phyloP scores from a whole-genome alignment of 2,888 invertebrate genomes.

The Machimus atricapillus region DNA sequence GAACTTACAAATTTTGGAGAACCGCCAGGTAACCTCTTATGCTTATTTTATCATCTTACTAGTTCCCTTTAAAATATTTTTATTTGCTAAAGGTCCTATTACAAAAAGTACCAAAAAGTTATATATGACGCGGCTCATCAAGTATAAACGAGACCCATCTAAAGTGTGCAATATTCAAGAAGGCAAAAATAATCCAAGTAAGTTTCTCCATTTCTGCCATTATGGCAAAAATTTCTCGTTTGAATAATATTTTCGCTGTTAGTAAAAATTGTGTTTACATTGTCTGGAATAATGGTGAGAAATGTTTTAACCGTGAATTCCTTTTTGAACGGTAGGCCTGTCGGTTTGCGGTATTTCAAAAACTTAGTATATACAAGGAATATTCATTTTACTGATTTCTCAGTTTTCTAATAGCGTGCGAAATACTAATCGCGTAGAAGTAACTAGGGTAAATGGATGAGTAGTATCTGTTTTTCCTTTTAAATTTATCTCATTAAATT shows the following conservation, averaged over 20 bases:
- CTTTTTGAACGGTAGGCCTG: neutral
- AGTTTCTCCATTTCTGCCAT: slow-evolving; percentile 20
- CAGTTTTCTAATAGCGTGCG: no score
- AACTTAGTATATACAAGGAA: neutral
- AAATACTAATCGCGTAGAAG: no score
- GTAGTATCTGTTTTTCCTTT: no score
- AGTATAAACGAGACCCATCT: slow-evolving; percentile 63
- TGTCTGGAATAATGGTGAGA: neutral
- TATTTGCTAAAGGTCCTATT: slow-evolving; percentile 72
- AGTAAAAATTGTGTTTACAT: slow-evolving; percentile 22
- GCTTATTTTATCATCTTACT: neutral
- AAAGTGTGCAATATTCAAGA: neutral
- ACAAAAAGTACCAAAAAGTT: slow-evolving; percentile 76
- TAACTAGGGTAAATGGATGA: no score
- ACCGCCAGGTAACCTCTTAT: slow-evolving; percentile 62
- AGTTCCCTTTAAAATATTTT: neutral
- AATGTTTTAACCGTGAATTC: neutral
- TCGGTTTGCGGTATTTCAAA: neutral
- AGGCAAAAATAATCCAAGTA: slow-evolving; percentile 47
- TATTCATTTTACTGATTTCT: neutral
- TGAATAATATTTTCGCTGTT: neutral
- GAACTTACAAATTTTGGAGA: slow-evolving; percentile 74
- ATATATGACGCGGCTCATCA: slow-evolving; percentile 76
- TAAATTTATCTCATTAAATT: no score
- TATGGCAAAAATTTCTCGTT: neutral